Percentiles rank a stretch among this genome's conserved stretches.
Evolutionary conservation across 2,113 vertebrate genomes (phyloP).

Genomic region (Talpa occidentalis): DNA sequence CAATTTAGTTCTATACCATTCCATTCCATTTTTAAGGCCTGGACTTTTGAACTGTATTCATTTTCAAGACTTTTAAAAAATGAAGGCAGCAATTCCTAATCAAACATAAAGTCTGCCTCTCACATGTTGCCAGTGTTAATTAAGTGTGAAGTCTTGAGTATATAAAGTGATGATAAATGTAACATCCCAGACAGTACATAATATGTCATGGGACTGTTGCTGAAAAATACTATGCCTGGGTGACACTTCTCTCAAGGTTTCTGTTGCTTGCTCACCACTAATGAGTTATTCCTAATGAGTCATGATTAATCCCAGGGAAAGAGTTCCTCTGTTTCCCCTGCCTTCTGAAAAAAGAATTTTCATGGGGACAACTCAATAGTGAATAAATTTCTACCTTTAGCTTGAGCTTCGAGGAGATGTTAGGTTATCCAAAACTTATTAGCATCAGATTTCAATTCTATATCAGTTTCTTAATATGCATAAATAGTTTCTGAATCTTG

Average conservation of each 20-base stretch:
- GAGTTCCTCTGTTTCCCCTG: not conserved
- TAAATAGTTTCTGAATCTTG: not conserved
- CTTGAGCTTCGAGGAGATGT: not conserved
- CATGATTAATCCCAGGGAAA: not conserved
- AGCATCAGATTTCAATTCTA: not conserved
- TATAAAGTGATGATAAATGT: not conserved
- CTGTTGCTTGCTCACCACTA: not conserved
- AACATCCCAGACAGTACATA: not conserved
- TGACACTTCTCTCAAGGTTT: not conserved
- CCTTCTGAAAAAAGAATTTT: not conserved
- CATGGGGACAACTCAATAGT: not conserved
- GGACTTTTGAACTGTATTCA: constrained; percentile 9
- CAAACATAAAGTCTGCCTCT: not conserved
- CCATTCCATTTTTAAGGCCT: constrained; percentile 9
- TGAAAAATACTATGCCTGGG: not conserved
- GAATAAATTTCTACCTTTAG: not conserved
- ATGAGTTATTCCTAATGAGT: not conserved
- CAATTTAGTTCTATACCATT: not conserved
- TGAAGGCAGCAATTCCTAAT: not conserved
- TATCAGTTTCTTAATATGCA: not conserved
- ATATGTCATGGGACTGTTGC: not conserved
- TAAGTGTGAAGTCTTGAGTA: not conserved
- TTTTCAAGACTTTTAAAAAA: constrained; percentile 41
- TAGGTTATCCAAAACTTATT: not conserved
- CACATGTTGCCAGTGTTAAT: not conserved